Percentiles rank a stretch among this genome's conserved stretches.
phyloP scores from a whole-genome alignment of 2,888 invertebrate genomes.

The Drosophila neotestacea region DNA sequence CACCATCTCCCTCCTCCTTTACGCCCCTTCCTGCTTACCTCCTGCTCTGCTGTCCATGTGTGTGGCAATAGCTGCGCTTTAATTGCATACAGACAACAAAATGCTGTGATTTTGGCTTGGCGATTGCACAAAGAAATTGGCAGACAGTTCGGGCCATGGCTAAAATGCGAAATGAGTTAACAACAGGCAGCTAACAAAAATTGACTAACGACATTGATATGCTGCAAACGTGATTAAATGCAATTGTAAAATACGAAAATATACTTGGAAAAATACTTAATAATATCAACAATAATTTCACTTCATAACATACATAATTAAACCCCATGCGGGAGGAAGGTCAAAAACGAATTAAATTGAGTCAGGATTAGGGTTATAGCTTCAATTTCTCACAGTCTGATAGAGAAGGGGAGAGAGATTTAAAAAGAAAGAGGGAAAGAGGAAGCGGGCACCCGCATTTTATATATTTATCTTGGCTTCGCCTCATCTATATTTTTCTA shows the following conservation, averaged over 20 bases:
- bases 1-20: too few species aligned
- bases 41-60: conserved; percentile 11
- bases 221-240: conserved; percentile 57
- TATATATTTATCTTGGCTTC: neutral
- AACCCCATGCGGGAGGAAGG: conserved; percentile 14
- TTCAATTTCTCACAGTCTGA: neutral
- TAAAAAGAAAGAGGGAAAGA: neutral
- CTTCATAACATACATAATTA: conserved; percentile 12
- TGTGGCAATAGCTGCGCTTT: conserved; percentile 30
- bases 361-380: neutral
- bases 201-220: conserved; percentile 52
- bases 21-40: conserved; percentile 5
- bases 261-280: neutral
- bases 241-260: conserved; percentile 29
- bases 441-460: conserved; percentile 43
- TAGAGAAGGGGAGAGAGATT: neutral
- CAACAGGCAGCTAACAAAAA: conserved; percentile 1
- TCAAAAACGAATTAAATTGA: neutral
- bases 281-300: conserved; percentile 8
- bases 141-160: conserved; percentile 51
- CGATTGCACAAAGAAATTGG: conserved; percentile 78
- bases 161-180: conserved; percentile 48
- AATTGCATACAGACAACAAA: conserved; percentile 49
- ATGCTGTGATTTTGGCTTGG: conserved; percentile 49
- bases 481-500: conserved; percentile 15